Evolutionary conservation across 1,140 invertebrate species (phyloP), one percentile per base, ranked within the genome.

Genomic region (Neodiprion lecontei): DNA sequence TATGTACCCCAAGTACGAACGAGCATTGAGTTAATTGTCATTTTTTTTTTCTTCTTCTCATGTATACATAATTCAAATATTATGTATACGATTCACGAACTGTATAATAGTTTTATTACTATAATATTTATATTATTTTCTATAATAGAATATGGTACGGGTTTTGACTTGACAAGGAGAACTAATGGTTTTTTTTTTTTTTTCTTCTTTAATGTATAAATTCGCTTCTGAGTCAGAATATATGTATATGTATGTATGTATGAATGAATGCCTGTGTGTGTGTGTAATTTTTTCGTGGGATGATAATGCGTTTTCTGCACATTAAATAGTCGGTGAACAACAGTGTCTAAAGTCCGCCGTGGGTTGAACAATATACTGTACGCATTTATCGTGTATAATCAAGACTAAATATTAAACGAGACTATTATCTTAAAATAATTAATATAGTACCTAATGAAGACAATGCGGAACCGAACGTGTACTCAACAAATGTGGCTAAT

Each of bases 21-120:
- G 77, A 83, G 81, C 81, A 83, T 79, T 86, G 72, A 72, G 3
- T 71, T 40, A 48, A 49, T 71, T 71, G 23, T 71, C 47, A 14
- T 0, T 71, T 17, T 71, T 71, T 71, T 14, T 40, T 21, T 7
- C 61, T 14, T 65, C 28, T 14, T 69, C 28, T 67, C 74, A 80
- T 78, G 77, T 78, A 40, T 61, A 61, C 81, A 79, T 69, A 76
- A 83, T 80, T 76, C 78, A 84, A 84, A 76, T 85, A 76, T 78
- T 79, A 82, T 81, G 80, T 80, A 77, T 79, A 81, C 78, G 80
- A 79, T 80, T 83, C 79, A 83, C 75, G 79, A 80, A 80, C 75
- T 81, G 75, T 79, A 77, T 79, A 76, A 75, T 78, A 83, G 79
- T 79, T 49, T 48, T 79, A 80, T 81, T 75, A 74, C 78, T 83